Evolutionary conservation across 2,888 invertebrate genomes (phyloP).

Genomic region (Spatulosminthurus flaviceps): DNA sequence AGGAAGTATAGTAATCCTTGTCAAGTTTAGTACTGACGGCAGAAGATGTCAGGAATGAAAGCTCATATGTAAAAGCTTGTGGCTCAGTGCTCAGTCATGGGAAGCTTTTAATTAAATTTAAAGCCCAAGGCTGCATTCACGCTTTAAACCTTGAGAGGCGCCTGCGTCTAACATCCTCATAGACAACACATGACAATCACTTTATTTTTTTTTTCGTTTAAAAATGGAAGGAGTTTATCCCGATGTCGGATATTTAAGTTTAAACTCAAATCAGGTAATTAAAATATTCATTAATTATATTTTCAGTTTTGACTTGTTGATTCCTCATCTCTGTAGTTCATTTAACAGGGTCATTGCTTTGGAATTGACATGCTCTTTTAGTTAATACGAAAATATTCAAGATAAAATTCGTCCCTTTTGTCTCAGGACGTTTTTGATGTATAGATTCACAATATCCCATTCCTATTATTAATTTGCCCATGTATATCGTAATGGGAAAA

Average conservation of each 20-base stretch:
- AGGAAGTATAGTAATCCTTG: no score
- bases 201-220: slow-evolving; percentile 20
- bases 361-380: no score
- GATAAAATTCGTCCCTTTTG: no score
- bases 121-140: background rate
- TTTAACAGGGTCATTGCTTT: background rate
- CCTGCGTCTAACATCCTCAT: slow-evolving; percentile 9
- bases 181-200: slow-evolving; percentile 36
- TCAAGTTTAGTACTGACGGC: background rate
- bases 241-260: slow-evolving; percentile 32
- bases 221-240: slow-evolving; percentile 40
- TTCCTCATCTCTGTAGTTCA: background rate
- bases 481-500: no score
- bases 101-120: background rate
- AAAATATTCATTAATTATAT: background rate
- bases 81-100: no score
- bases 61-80: no score
- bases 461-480: no score
- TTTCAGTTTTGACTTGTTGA: background rate
- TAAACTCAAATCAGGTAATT: slow-evolving; percentile 38
- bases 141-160: slow-evolving; percentile 4
- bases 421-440: no score
- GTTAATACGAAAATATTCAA: no score
- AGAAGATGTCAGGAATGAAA: background rate
- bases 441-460: no score